phyloP scores from a whole-genome alignment of 2,888 invertebrate genomes.

The Leptinotarsa rubiginosa region DNA sequence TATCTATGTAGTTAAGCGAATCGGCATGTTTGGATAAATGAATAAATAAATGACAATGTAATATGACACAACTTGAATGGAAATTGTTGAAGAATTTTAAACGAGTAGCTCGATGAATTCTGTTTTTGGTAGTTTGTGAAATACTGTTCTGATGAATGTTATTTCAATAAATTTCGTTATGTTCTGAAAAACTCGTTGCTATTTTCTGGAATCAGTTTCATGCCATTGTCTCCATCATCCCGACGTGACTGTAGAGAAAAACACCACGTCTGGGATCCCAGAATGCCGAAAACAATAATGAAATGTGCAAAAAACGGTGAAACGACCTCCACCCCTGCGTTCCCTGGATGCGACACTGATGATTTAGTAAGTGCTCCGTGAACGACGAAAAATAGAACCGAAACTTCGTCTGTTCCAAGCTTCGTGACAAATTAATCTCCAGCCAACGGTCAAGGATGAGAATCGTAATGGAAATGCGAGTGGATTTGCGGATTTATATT shows the following conservation, averaged over 20 bases:
- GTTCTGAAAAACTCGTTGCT: too few relatives aligned
- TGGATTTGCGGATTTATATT: neutral
- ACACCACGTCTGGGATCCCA: conserved; percentile 40
- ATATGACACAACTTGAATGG: too few relatives aligned
- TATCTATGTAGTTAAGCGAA: too few relatives aligned
- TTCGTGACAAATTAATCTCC: conserved; percentile 43
- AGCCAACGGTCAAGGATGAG: conserved; percentile 41
- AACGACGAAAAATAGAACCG: conserved; percentile 44
- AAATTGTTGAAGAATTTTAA: too few relatives aligned
- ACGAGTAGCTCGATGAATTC: too few relatives aligned
- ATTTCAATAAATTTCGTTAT: too few relatives aligned
- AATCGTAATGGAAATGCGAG: conserved; percentile 30
- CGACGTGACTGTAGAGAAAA: conserved; percentile 40
- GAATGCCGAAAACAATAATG: conserved; percentile 53
- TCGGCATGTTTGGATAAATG: too few relatives aligned
- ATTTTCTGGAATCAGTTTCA: neutral
- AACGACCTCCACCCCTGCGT: conserved; percentile 41
- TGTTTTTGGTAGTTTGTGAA: too few relatives aligned
- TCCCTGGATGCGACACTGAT: conserved; percentile 49
- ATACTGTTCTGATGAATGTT: too few relatives aligned
- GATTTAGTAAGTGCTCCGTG: conserved; percentile 52
- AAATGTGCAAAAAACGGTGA: conserved; percentile 51
- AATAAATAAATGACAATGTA: too few relatives aligned
- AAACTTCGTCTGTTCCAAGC: conserved; percentile 37
- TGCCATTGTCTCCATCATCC: neutral